Conservation (phyloP, 2,113 vertebrate species). For the Anseranas semipalmata region DNA sequence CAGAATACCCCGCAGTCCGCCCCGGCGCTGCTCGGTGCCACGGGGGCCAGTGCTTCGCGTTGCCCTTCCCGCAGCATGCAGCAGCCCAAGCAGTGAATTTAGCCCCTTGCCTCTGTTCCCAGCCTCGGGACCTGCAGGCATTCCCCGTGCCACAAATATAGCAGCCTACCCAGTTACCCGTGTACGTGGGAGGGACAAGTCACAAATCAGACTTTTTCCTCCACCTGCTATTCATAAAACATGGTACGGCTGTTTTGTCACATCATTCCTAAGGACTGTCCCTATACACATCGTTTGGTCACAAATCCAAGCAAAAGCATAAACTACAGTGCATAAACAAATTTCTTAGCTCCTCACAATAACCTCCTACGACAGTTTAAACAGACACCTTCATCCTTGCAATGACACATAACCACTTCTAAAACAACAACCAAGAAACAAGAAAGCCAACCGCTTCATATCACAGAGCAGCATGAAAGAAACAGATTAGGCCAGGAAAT, state of each 20-base stretch:
- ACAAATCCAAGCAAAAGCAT: background rate
- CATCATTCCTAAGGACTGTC: background rate
- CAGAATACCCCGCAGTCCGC: background rate
- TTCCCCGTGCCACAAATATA: background rate
- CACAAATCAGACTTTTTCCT: background rate
- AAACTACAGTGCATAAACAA: background rate
- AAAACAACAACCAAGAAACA: background rate
- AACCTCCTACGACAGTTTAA: background rate
- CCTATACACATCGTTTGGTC: background rate
- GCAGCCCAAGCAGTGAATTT: background rate
- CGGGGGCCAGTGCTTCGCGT: accelerated
- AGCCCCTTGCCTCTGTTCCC: background rate
- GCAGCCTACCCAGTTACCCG: background rate
- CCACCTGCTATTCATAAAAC: background rate
- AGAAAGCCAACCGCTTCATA: background rate
- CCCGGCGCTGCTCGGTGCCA: background rate
- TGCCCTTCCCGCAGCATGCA: background rate
- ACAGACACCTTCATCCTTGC: background rate
- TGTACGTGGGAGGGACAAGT: background rate
- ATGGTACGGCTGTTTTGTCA: background rate
- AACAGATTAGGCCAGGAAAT: background rate
- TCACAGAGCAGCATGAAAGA: background rate
- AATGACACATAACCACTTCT: background rate
- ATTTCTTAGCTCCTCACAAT: background rate
- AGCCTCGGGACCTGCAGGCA: background rate